Evolutionary conservation across 2,888 invertebrate species (phyloP), one percentile per base, ranked within the genome.

Genomic region (Neoaliturus tenellus): DNA sequence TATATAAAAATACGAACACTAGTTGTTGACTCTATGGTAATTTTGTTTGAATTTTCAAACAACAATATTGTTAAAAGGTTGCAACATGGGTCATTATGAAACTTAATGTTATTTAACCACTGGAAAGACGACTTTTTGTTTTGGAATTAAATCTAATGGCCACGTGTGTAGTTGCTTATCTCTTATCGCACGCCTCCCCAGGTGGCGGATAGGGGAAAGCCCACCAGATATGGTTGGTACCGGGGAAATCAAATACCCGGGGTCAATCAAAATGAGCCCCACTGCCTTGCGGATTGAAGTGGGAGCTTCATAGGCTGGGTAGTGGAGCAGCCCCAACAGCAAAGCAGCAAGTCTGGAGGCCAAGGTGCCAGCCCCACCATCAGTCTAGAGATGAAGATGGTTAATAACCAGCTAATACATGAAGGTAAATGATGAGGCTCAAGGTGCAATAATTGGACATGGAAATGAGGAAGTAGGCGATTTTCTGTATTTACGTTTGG

Each of bases 131-230:
- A n/a, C n/a, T n/a, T n/a, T n/a, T n/a, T n/a, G n/a, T n/a, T n/a
- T n/a, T n/a, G n/a, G n/a, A n/a, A n/a, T n/a, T n/a, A n/a, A n/a
- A n/a, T n/a, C n/a, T n/a, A n/a, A n/a, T n/a, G n/a, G n/a, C n/a
- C n/a, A n/a, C 71, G 71, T 23, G 71, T 10, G 71, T 73, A 48
- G 44, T 82, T 83, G 75, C 75, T 75, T 25, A 71, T 83, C 55
- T 55, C 58, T 75, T 41, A 83, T 12, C 55, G 73, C 73, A 55
- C 73, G 51, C 73, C 73, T 85, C 85, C 84, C 83, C 85, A 83
- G 81, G 85, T 85, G 85, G 84, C 82, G 85, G 84, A 83, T 85
- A 82, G 86, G 84, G 83, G 83, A 84, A 85, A 28, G 81, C 82
- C 81, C 71, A 31, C 78, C 82, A 85, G 85, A 85, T 83, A 86